Percentiles rank a stretch among this genome's conserved stretches.
Evolutionary conservation across 2,888 invertebrate genomes (phyloP).

Genomic region (Anoncus sp.): DNA sequence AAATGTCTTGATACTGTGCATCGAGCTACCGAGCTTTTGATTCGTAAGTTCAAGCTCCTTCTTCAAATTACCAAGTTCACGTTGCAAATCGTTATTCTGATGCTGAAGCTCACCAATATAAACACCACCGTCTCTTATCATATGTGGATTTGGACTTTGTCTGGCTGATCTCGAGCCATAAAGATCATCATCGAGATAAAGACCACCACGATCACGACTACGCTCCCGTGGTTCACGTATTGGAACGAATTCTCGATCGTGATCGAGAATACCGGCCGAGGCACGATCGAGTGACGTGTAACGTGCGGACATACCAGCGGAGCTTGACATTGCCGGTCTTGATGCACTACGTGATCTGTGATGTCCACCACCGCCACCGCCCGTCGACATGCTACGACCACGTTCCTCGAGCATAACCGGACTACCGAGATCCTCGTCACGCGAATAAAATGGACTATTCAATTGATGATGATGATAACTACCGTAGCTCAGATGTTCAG

Average conservation of each 20-base stretch:
- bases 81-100: slow-evolving; percentile 97
- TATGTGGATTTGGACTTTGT: slow-evolving; percentile 89
- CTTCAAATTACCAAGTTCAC: slow-evolving; percentile 95
- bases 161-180: slow-evolving; percentile 88
- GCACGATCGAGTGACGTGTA: slow-evolving; percentile 91
- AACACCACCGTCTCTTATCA: slow-evolving; percentile 87
- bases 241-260: slow-evolving; percentile 94
- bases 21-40: slow-evolving; percentile 98
- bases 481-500: slow-evolving; percentile 84
- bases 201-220: slow-evolving; percentile 87
- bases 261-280: slow-evolving; percentile 88
- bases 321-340: slow-evolving; percentile 86
- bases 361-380: slow-evolving; percentile 87
- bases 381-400: slow-evolving; percentile 85
- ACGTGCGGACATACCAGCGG: slow-evolving; percentile 82
- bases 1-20: slow-evolving; percentile 99
- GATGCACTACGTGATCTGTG: slow-evolving; percentile 93
- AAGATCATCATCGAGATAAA: slow-evolving; percentile 89
- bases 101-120: slow-evolving; percentile 95
- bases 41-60: slow-evolving; percentile 98
- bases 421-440: slow-evolving; percentile 92
- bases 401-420: slow-evolving; percentile 93
- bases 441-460: slow-evolving; percentile 83
- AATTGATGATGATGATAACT: slow-evolving; percentile 83
- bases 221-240: slow-evolving; percentile 90